Percentiles rank a stretch among this genome's conserved stretches.
Conservation (phyloP, 2,888 invertebrate species). For the Eupithecia subumbrata region DNA sequence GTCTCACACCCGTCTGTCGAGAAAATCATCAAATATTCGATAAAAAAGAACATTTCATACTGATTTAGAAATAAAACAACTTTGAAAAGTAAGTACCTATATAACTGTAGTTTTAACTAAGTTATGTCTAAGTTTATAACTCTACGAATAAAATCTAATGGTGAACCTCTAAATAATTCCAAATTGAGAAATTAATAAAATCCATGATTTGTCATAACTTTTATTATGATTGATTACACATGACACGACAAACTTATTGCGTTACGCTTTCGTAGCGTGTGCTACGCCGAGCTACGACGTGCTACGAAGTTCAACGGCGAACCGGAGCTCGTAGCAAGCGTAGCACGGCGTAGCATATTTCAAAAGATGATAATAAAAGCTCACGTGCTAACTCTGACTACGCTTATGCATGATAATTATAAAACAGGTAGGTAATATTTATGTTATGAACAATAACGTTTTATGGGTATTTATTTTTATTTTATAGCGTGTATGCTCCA, state of each 20-base stretch:
- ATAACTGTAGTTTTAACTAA: too few relatives aligned
- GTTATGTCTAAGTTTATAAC: too few relatives aligned
- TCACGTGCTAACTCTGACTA: not conserved
- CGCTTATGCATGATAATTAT: not conserved
- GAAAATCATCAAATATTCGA: constrained; percentile 40
- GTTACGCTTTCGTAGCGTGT: constrained; percentile 44
- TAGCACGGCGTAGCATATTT: constrained; percentile 20
- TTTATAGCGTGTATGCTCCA: not conserved
- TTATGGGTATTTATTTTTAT: constrained; percentile 3
- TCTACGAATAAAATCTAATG: not conserved
- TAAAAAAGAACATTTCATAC: not conserved
- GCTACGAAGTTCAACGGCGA: not conserved
- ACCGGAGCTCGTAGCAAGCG: constrained; percentile 19
- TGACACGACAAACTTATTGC: constrained; percentile 16
- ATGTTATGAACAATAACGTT: not conserved
- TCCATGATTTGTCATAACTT: constrained; percentile 3
- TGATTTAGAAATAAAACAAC: not conserved
- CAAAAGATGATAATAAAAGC: constrained; percentile 12
- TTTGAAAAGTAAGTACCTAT: not conserved
- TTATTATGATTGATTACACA: constrained; percentile 22
- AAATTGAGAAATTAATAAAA: not conserved
- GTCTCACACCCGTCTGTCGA: constrained; percentile 42
- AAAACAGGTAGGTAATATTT: not conserved
- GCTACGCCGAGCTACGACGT: constrained; percentile 28
- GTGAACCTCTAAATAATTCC: not conserved